phyloP scores from a whole-genome alignment of 2,113 vertebrate genomes.

The Brienomyrus brachyistius region DNA sequence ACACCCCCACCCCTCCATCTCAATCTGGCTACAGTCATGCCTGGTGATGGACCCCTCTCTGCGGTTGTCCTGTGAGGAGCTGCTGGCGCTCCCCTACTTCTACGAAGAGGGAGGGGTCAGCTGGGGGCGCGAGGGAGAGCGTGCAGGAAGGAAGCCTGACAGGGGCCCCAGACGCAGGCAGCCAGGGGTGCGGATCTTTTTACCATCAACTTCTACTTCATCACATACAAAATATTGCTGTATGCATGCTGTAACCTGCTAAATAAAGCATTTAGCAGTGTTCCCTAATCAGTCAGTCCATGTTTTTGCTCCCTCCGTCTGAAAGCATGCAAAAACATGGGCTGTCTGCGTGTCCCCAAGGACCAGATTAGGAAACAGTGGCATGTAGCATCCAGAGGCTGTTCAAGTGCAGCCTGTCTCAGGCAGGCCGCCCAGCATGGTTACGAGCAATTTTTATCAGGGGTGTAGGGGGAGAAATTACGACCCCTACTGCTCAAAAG shows the following conservation, averaged over 20 bases:
- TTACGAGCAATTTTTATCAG: not conserved
- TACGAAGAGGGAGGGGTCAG: conserved; percentile 47
- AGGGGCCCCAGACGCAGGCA: conserved; percentile 54
- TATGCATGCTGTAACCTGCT: not conserved
- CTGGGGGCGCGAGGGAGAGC: conserved; percentile 54
- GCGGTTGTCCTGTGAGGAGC: conserved; percentile 62
- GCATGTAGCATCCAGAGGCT: not conserved
- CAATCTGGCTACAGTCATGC: conserved; percentile 47
- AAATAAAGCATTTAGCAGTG: not conserved
- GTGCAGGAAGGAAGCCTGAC: conserved; percentile 51
- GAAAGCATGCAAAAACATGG: too few species aligned
- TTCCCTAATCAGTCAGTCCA: not conserved
- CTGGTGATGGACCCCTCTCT: conserved; percentile 65
- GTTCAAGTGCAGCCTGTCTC: not conserved
- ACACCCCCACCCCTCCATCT: not conserved
- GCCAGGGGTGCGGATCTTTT: conserved; percentile 41
- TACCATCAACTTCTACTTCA: not conserved
- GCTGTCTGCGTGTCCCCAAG: too few species aligned
- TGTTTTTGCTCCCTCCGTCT: not conserved
- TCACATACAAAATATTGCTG: not conserved
- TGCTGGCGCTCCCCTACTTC: conserved; percentile 63
- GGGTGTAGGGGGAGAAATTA: not conserved
- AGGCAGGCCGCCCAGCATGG: not conserved
- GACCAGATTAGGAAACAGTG: too few species aligned
- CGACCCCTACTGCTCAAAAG: not conserved